Conservation (phyloP, 1,140 invertebrate species). For the Sinella curviseta region DNA sequence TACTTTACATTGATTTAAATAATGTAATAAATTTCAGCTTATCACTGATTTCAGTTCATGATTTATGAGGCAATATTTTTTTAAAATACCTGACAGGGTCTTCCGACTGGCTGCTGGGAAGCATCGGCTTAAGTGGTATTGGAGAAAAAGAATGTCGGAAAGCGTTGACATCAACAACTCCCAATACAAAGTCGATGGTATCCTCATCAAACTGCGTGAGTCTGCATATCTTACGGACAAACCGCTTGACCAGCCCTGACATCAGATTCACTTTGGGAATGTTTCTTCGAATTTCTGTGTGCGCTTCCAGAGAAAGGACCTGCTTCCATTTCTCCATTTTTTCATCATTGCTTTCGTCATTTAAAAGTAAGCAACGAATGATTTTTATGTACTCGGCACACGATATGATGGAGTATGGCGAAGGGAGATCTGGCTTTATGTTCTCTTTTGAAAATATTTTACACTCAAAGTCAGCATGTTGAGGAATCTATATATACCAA, state of each 20-base stretch:
- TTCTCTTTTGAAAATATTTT: not conserved
- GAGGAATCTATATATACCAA: slow-evolving; percentile 7
- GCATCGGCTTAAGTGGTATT: not conserved
- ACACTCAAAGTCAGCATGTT: slow-evolving; percentile 2
- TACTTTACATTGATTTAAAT: not conserved
- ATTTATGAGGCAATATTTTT: too few species aligned
- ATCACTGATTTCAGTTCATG: not conserved
- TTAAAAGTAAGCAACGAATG: not conserved
- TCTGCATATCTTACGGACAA: not conserved
- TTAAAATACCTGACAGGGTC: not conserved
- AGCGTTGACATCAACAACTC: slow-evolving; percentile 16
- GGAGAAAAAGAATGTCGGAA: slow-evolving; percentile 13
- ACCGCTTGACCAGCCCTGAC: not conserved
- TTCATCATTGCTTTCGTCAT: not conserved
- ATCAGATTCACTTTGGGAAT: slow-evolving; percentile 16
- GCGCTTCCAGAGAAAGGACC: not conserved
- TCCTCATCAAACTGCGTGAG: not conserved
- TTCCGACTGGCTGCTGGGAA: not conserved
- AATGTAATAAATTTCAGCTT: not conserved
- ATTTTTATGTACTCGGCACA: slow-evolving; percentile 17
- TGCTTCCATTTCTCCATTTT: not conserved
- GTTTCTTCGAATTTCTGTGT: slow-evolving; percentile 10
- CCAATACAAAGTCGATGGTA: not conserved
- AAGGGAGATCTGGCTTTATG: not conserved
- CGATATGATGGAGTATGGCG: not conserved